Evolutionary conservation across 2,888 invertebrate species (phyloP), one percentile per base, ranked within the genome.

Genomic region (Peribatodes rhomboidaria): DNA sequence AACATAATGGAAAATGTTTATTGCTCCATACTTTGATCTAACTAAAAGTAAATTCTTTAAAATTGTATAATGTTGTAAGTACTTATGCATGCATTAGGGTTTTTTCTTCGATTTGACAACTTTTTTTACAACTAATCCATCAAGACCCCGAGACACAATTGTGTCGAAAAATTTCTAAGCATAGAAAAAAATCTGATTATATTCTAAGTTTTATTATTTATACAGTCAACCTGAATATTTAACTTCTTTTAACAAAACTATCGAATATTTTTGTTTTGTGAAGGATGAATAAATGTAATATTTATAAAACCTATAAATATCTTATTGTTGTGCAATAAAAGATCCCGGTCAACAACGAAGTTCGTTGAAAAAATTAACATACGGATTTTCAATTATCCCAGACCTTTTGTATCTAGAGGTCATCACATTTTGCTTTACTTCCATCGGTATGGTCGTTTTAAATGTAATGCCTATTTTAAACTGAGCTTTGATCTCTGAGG

Each of bases 351-450:
- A 27, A 37, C 42, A n/a, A 50, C 37, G 13, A 52, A 49, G 67
- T 57, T 61, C 41, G 52, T 63, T 53, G 42, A 55, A 47, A 47
- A 65, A 65, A 66, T 16, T 37, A 56, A 61, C 20, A 72, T 79
- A 81, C 77, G 55, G 81, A 83, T 81, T 78, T 79, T 65, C 72
- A 81, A 83, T 66, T 72, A 71, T 73, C 73, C 68, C 69, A 82
- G 79, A 80, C 81, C 82, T 81, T 78, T 78, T 64, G 74, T 85
- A 87, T 85, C 84, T 80, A 76, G 82, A 88, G 88, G 89, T 86
- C 86, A 87, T 86, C 84, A 78, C 76, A 78, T 82, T 74, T 86
- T 79, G 81, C 80, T 81, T 81, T 74, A 76, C 69, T 81, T 76
- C 72, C 73, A 71, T 72, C 70, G 75, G 76, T 69, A 77, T 65